Percentiles rank a stretch among this genome's conserved stretches.
These are phyloP conservation scores for Trichomalopsis sarcophagae DNA, from an alignment of 1,140 invertebrate genomes.

Conservation along the genomic window DNA sequence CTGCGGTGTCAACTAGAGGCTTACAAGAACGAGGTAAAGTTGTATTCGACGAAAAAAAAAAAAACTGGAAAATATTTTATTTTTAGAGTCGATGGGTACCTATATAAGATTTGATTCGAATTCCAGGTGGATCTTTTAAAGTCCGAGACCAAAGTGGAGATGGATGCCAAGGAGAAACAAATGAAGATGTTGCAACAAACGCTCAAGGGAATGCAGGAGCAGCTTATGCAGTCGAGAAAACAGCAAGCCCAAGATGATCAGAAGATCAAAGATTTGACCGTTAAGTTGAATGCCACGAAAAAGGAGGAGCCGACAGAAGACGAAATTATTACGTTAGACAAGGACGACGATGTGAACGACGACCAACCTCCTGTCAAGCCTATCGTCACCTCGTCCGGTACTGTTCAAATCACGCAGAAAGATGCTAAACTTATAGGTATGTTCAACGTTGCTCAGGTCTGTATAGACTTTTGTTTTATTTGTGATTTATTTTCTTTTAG, in stretches of 20 bases:
- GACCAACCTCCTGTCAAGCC: constrained; percentile 70
- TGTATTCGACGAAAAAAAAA: neutral
- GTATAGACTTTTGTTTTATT: neutral
- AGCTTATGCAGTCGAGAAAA: constrained; percentile 80
- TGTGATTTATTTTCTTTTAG: constrained; percentile 65
- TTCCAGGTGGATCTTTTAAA: constrained; percentile 78
- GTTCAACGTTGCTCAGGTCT: neutral
- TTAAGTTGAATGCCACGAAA: constrained; percentile 73
- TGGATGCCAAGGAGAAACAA: constrained; percentile 83
- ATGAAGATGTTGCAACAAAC: constrained; percentile 85
- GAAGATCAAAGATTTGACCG: constrained; percentile 77
- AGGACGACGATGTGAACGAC: constrained; percentile 75
- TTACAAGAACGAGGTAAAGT: constrained; percentile 90
- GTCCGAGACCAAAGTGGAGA: constrained; percentile 81
- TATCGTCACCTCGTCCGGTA: constrained; percentile 59
- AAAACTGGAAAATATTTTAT: neutral
- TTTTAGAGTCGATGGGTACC: neutral
- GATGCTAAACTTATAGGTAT: constrained; percentile 82
- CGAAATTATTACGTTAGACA: constrained; percentile 72
- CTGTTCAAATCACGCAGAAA: constrained; percentile 71
- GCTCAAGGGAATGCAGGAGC: constrained; percentile 87
- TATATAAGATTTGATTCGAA: constrained; percentile 25
- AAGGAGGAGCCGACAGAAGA: constrained; percentile 67
- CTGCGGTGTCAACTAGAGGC: constrained; percentile 94
- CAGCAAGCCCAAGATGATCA: constrained; percentile 80